Conservation (phyloP, 2,888 invertebrate genomes). For the Mesorhabditis spiculigera region DNA sequence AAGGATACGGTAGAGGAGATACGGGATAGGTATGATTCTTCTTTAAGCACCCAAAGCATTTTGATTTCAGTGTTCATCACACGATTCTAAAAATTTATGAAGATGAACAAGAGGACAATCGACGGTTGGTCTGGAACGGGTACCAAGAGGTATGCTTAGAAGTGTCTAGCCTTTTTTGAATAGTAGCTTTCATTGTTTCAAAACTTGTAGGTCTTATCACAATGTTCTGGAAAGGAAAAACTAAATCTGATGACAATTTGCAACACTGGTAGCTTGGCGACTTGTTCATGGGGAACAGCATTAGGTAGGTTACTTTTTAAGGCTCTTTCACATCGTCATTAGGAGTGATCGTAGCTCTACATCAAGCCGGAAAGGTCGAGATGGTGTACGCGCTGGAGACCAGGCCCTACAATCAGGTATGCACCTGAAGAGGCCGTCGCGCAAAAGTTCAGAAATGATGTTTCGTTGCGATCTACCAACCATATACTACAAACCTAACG, state of each 20-base stretch:
- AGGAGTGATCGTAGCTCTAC: conserved; percentile 79
- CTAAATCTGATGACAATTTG: conserved; percentile 87
- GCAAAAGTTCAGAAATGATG: background rate
- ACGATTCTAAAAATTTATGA: conserved; percentile 14
- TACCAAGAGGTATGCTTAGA: conserved; percentile 24
- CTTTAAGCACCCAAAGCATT: background rate
- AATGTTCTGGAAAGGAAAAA: conserved; percentile 62
- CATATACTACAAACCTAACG: too few species aligned
- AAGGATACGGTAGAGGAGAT: conserved; percentile 10
- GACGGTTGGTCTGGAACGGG: conserved; percentile 40
- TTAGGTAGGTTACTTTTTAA: conserved; percentile 67
- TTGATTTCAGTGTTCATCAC: conserved; percentile 8
- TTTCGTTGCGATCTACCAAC: background rate
- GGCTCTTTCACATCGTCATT: conserved; percentile 7
- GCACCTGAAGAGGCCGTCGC: background rate
- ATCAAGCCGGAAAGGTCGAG: conserved; percentile 68
- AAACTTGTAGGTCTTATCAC: conserved; percentile 17
- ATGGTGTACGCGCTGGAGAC: conserved; percentile 95
- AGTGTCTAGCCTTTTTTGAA: background rate
- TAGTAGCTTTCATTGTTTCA: background rate
- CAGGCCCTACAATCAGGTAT: conserved; percentile 85
- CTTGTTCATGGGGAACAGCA: conserved; percentile 95
- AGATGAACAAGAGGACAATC: conserved; percentile 37
- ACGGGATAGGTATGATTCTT: conserved; percentile 12
- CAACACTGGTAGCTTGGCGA: conserved; percentile 95